Conservation (phyloP, 2,888 invertebrate species). For the Iphiclides podalirius region DNA sequence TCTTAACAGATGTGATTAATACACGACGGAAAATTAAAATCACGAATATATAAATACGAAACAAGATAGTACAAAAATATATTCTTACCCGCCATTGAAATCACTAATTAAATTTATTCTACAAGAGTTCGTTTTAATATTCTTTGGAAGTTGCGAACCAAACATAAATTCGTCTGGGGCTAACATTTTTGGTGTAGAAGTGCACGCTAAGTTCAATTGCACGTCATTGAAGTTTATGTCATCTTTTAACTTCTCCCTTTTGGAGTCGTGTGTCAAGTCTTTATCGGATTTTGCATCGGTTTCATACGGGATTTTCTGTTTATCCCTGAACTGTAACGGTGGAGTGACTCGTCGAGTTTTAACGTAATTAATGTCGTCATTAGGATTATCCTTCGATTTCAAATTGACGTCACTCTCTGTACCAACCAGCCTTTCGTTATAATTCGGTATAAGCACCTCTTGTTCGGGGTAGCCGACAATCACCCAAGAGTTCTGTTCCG, state of each 20-base stretch:
- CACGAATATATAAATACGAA: no score
- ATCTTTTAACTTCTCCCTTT: constrained; percentile 72
- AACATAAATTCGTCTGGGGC: constrained; percentile 66
- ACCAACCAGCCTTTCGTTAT: constrained; percentile 63
- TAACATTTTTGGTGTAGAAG: constrained; percentile 74
- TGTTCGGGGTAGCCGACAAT: constrained; percentile 65
- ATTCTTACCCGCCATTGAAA: constrained; percentile 67
- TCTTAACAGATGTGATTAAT: no score
- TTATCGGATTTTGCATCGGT: constrained; percentile 55
- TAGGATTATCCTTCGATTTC: constrained; percentile 43
- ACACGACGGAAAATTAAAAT: no score
- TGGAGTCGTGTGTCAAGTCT: constrained; percentile 64
- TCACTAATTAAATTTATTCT: constrained; percentile 62
- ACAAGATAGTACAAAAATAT: not conserved
- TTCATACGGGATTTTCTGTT: constrained; percentile 56
- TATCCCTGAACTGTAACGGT: constrained; percentile 73
- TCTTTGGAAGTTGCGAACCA: constrained; percentile 38
- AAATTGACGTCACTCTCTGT: constrained; percentile 47
- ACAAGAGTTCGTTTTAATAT: constrained; percentile 49
- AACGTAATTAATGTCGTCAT: constrained; percentile 41
- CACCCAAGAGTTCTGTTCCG: constrained; percentile 66
- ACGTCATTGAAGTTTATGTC: constrained; percentile 61
- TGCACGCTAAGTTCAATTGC: constrained; percentile 68
- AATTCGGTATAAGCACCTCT: constrained; percentile 65
- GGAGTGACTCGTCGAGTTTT: constrained; percentile 62